phyloP scores from a whole-genome alignment of 2,888 invertebrate species.

The Latrodectus elegans region DNA sequence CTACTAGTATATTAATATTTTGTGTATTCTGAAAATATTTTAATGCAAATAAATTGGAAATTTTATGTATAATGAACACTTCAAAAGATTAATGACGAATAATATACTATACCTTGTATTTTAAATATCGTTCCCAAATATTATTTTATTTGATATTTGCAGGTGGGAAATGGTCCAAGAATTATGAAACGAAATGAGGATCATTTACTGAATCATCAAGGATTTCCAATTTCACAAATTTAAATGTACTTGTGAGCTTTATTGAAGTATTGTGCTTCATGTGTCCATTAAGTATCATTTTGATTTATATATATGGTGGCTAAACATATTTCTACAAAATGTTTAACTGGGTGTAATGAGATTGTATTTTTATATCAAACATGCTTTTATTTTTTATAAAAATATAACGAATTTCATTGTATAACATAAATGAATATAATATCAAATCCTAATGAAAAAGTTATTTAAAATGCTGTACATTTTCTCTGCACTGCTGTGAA shows the following conservation, averaged over 20 bases:
- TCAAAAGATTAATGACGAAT: no score
- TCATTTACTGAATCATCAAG: slow-evolving; percentile 45
- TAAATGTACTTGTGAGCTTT: not conserved
- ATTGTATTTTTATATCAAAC: not conserved
- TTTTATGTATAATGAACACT: not conserved
- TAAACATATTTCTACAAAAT: not conserved
- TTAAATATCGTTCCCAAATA: not conserved
- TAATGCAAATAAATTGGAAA: not conserved
- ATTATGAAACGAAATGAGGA: slow-evolving; percentile 17
- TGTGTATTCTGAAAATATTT: slow-evolving; percentile 1
- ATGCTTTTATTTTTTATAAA: not conserved
- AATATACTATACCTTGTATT: no score
- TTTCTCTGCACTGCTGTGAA: no score
- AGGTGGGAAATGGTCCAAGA: slow-evolving; percentile 58
- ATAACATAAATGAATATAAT: not conserved
- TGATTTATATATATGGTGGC: not conserved
- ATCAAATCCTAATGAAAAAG: no score
- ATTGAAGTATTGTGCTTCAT: not conserved
- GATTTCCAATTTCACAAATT: slow-evolving; percentile 28
- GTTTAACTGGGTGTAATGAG: not conserved
- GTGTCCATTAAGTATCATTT: slow-evolving; percentile 4
- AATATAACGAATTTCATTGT: not conserved
- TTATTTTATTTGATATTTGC: not conserved
- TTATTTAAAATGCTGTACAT: no score
- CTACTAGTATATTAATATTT: no score